Percentiles rank a stretch among this genome's conserved stretches.
Conservation (phyloP, 2,113 vertebrate species). For the Noturus placidus region DNA sequence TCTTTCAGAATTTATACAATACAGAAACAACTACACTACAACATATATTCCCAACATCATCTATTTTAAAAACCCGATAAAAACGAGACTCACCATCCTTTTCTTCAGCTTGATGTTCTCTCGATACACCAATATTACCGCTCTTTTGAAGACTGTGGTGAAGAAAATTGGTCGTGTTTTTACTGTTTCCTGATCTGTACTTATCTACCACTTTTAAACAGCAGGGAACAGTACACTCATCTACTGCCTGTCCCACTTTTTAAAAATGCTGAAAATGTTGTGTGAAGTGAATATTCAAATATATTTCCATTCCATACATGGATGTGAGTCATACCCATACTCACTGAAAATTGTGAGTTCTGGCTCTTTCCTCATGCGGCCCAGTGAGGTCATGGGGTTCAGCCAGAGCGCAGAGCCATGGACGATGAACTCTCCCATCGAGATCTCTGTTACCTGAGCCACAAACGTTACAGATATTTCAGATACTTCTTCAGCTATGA, state of each 20-base stretch:
- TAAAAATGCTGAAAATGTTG: not conserved
- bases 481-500: not conserved
- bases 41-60: not conserved
- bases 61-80: not conserved
- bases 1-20: not conserved
- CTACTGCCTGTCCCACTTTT: not conserved
- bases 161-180: slow-evolving; percentile 21
- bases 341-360: slow-evolving; percentile 89
- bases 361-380: slow-evolving; percentile 82
- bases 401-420: slow-evolving; percentile 81
- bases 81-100: slow-evolving; percentile 77
- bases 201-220: not conserved
- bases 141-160: slow-evolving; percentile 82
- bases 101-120: slow-evolving; percentile 86
- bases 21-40: not conserved
- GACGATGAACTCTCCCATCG: slow-evolving; percentile 86
- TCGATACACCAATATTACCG: slow-evolving; percentile 85
- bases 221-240: not conserved
- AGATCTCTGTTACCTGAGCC: slow-evolving; percentile 83
- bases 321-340: slow-evolving; percentile 64
- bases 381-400: slow-evolving; percentile 80
- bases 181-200: not conserved
- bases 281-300: not conserved
- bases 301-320: not conserved
- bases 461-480: slow-evolving; percentile 1